Evolutionary conservation across 1,140 invertebrate species (phyloP), one percentile per base, ranked within the genome.

Genomic region (Drosophila truncata): DNA sequence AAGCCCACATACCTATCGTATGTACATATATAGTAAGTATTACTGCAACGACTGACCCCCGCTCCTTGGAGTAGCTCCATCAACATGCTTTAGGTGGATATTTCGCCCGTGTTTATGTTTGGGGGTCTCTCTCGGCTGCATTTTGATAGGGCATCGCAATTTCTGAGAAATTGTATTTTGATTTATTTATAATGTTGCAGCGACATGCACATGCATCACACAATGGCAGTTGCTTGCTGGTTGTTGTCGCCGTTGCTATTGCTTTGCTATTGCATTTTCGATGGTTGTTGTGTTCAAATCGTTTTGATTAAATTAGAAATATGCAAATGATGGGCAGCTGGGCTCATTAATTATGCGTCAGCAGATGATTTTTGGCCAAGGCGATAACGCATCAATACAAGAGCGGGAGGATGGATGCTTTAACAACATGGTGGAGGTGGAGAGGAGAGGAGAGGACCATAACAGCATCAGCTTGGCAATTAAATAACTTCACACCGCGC

Each of bases 101-200:
- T 85, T 80, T 74, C 50, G 74, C 31, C 58, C 25, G 80, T 85
- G 82, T 76, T 85, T 88, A 67, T 64, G 72, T 66, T 78, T 64
- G 58, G 59, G 47, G 47, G 80, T 73, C 52, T 54, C 50, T 33
- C 49, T 33, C n/a, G n/a, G n/a, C 20, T 78, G 87, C 78, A 88
- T 80, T 88, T 88, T 82, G 88, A 91, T 91, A 91, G 83, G 85
- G 76, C 91, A 91, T 91, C 90, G 83, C 90, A 83, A 90, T 91
- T 91, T 91, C 90, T 91, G 73, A 91, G 90, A 91, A 91, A 91
- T 91, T 91, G 90, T 91, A 91, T 91, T 91, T 91, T 91, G 90
- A 91, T 91, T 91, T 91, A 91, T 91, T 91, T 91, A 91, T 91
- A 91, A 91, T 91, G 90, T 91, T 86, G 63, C 90, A 80, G 73